phyloP scores from a whole-genome alignment of 92 coral and sea anemone species.

The Siderastrea siderea region DNA sequence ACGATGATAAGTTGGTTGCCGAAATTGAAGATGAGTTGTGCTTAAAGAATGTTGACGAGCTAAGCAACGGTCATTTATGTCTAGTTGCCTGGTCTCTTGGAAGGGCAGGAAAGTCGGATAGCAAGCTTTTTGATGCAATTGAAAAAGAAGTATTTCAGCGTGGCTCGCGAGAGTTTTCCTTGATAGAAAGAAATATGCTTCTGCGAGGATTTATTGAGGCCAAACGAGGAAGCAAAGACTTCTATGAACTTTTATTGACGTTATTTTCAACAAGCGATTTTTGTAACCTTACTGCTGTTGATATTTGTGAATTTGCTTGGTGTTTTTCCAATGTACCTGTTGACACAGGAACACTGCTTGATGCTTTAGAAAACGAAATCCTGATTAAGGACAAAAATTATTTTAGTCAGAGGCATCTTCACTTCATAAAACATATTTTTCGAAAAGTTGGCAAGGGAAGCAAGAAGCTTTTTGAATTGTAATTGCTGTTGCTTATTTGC shows the following conservation, averaged over 20 bases:
- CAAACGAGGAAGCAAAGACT: not conserved
- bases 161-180: not conserved
- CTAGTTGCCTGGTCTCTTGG: conserved; percentile 22
- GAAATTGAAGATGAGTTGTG: not conserved
- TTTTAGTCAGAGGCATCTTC: not conserved
- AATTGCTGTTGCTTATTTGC: too few relatives aligned
- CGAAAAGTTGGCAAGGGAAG: conserved; percentile 1
- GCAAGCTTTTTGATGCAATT: not conserved
- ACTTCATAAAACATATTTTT: conserved; percentile 1
- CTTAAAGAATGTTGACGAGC: not conserved
- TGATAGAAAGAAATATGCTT: not conserved
- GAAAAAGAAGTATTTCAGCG: conserved; percentile 9
- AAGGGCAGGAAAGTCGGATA: not conserved
- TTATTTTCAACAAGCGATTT: not conserved
- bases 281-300: not conserved
- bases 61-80: not conserved
- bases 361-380: conserved; percentile 19
- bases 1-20: not conserved
- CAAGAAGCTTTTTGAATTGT: not conserved
- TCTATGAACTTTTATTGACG: not conserved
- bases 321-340: not conserved
- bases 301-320: conserved; percentile 17
- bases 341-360: not conserved
- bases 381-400: not conserved
- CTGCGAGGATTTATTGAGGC: conserved; percentile 21